Percentiles rank a stretch among this genome's conserved stretches.
Evolutionary conservation across 1,140 invertebrate species (phyloP).

Genomic region (Hormaphis cornu): DNA sequence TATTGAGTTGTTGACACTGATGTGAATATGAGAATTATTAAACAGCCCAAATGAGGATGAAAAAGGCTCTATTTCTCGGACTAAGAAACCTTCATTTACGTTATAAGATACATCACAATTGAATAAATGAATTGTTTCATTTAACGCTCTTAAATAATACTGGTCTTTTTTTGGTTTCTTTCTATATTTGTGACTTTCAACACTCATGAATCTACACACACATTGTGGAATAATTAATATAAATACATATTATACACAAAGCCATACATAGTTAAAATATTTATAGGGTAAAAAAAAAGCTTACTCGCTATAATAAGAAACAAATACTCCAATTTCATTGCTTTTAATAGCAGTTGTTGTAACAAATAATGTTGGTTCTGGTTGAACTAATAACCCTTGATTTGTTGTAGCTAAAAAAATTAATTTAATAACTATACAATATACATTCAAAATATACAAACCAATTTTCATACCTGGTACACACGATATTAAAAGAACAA

Average conservation of each 20-base stretch:
- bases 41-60: slow-evolving; percentile 71
- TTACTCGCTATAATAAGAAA: slow-evolving; percentile 74
- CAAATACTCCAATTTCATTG: slow-evolving; percentile 71
- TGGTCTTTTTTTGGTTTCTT: slow-evolving; percentile 12
- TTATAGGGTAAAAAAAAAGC: not conserved
- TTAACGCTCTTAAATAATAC: slow-evolving; percentile 71
- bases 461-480: slow-evolving; percentile 35
- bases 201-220: slow-evolving; percentile 13
- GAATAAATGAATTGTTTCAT: slow-evolving; percentile 72
- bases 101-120: slow-evolving; percentile 73
- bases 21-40: slow-evolving; percentile 72
- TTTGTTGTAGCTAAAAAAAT: slow-evolving; percentile 1
- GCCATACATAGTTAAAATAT: not conserved
- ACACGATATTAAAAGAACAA: slow-evolving; percentile 65
- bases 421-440: not conserved
- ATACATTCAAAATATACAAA: not conserved
- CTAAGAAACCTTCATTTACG: slow-evolving; percentile 63
- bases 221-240: not conserved
- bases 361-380: slow-evolving; percentile 55
- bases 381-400: slow-evolving; percentile 24
- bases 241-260: not conserved
- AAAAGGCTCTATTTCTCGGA: slow-evolving; percentile 55
- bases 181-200: slow-evolving; percentile 17
- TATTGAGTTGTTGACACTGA: slow-evolving; percentile 73
- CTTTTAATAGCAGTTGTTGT: slow-evolving; percentile 63